These are phyloP conservation scores for Aramus guarauna DNA, from an alignment of 2,113 vertebrate species.

Conservation along the genomic window DNA sequence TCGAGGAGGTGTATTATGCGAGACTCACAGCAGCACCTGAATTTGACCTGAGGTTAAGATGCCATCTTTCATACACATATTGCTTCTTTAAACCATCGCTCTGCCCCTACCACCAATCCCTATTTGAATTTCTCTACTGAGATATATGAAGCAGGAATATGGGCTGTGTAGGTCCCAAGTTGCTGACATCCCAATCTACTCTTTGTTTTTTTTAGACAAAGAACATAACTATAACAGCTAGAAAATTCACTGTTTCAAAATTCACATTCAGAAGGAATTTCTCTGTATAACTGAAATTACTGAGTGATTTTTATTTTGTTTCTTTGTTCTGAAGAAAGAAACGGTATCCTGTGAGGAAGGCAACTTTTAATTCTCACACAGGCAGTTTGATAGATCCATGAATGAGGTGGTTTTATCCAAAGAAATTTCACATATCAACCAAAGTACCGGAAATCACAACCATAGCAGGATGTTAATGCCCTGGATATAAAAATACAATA, in stretches of 20 bases:
- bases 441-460: background rate
- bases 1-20: background rate
- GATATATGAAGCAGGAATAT: background rate
- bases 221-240: background rate
- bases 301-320: background rate
- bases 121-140: background rate
- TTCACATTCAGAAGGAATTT: background rate
- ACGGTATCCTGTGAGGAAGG: background rate
- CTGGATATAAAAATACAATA: constrained; percentile 5
- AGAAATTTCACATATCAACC: background rate
- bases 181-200: background rate
- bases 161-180: background rate
- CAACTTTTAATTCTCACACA: background rate
- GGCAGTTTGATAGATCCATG: background rate
- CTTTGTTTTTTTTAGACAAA: background rate
- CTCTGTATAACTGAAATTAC: background rate
- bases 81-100: background rate
- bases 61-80: background rate
- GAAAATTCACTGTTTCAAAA: background rate
- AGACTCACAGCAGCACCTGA: background rate
- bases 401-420: background rate
- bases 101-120: background rate
- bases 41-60: background rate
- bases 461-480: background rate
- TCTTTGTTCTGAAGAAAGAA: background rate